Evolutionary conservation across 1,140 invertebrate genomes (phyloP).

Genomic region (Drosophila mayri): DNA sequence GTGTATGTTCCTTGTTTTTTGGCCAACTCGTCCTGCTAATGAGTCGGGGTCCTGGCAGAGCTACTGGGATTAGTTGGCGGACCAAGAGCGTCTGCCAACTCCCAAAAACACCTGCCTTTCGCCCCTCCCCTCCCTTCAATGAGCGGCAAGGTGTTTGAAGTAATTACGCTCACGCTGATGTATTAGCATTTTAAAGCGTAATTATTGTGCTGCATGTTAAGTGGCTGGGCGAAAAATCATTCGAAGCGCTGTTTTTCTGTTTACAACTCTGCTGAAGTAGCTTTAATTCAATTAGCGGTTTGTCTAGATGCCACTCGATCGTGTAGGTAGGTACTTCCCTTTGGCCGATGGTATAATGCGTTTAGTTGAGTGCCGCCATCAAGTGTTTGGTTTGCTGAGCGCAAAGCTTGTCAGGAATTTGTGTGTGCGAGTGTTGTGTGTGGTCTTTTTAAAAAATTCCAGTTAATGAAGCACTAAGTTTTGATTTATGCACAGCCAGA

Average conservation of each 20-base stretch:
- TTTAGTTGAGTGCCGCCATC: conserved; percentile 31
- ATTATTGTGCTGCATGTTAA: conserved; percentile 62
- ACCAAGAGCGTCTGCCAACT: conserved; percentile 15
- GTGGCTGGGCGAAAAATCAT: conserved; percentile 36
- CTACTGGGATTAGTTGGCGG: conserved; percentile 41
- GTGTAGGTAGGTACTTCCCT: conserved; percentile 8
- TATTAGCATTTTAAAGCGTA: conserved; percentile 77
- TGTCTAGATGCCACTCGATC: conserved; percentile 48
- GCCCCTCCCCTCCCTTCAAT: neutral
- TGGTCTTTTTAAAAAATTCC: conserved; percentile 8
- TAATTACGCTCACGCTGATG: conserved; percentile 76
- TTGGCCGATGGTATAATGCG: conserved; percentile 43
- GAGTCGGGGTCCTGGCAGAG: conserved; percentile 43
- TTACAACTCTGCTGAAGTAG: conserved; percentile 59
- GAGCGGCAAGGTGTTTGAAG: conserved; percentile 73
- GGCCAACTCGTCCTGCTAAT: conserved; percentile 65
- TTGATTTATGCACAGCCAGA: neutral
- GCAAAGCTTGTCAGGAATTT: conserved; percentile 15
- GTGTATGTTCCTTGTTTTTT: conserved; percentile 23
- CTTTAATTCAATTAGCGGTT: conserved; percentile 73
- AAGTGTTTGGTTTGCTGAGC: conserved; percentile 33
- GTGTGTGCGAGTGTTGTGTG: conserved; percentile 1
- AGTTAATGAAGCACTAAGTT: conserved; percentile 14
- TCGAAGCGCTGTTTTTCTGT: conserved; percentile 27
- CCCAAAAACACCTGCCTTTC: conserved; percentile 12